These are phyloP conservation scores for Drosophila repletoides DNA, from an alignment of 1,140 invertebrate genomes.

Conservation along the genomic window DNA sequence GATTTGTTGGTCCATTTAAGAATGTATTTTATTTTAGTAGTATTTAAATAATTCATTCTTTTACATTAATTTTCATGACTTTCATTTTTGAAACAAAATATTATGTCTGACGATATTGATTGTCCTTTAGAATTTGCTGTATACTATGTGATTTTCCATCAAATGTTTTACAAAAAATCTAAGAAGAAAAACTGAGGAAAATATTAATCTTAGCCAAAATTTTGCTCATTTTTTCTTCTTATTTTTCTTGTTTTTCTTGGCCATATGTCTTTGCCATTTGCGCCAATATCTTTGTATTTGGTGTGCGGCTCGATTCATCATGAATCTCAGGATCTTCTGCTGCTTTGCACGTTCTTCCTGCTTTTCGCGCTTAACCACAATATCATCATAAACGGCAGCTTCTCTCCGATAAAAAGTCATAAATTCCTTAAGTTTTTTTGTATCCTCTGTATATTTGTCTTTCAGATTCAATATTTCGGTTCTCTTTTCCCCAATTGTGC, in stretches of 20 bases:
- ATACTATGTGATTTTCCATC: too few relatives aligned
- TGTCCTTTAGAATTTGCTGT: too few relatives aligned
- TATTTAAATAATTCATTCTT: too few relatives aligned
- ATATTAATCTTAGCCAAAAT: too few relatives aligned
- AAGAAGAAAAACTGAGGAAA: too few relatives aligned
- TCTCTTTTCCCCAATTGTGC: conserved; percentile 42
- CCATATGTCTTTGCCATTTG: conserved; percentile 41
- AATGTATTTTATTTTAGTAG: too few relatives aligned
- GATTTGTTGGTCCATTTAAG: too few relatives aligned
- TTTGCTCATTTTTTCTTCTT: too few relatives aligned
- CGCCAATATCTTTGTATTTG: conserved; percentile 64
- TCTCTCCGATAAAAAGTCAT: conserved; percentile 28
- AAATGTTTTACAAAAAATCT: too few relatives aligned
- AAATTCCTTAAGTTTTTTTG: conserved; percentile 21
- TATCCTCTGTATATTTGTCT: conserved; percentile 12
- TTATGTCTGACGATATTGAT: too few relatives aligned
- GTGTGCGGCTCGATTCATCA: conserved; percentile 53
- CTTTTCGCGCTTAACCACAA: conserved; percentile 53
- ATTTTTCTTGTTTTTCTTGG: conserved; percentile 15
- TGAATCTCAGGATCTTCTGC: conserved; percentile 10
- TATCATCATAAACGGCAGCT: conserved; percentile 38
- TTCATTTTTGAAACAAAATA: too few relatives aligned
- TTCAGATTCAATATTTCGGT: conserved; percentile 37
- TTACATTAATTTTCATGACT: too few relatives aligned
- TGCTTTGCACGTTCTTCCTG: conserved; percentile 8